Evolutionary conservation across 2,797 vertebrate genomes (phyloP).

Genomic region (Ctenopoma multispine): DNA sequence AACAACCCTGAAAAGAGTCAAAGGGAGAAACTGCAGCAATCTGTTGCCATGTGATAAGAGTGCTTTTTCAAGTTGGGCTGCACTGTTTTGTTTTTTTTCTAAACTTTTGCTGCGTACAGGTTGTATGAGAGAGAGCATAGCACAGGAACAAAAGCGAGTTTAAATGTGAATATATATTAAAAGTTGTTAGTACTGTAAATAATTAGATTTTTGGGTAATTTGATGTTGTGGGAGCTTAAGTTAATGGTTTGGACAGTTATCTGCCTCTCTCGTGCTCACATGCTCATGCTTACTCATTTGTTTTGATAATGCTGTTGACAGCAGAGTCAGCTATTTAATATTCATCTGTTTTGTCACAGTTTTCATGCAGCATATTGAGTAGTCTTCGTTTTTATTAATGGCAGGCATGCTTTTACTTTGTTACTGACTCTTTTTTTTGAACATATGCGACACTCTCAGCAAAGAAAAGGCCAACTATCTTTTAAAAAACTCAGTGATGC

Average conservation of each 20-base stretch:
- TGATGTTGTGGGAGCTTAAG: slow-evolving; percentile 3
- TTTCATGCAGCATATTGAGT: not conserved
- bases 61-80: slow-evolving; percentile 33
- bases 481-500: too few relatives aligned
- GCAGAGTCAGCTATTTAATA: slow-evolving; percentile 13
- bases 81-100: slow-evolving; percentile 31
- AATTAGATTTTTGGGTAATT: not conserved
- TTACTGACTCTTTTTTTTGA: not conserved
- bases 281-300: not conserved
- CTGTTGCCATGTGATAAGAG: slow-evolving; percentile 81
- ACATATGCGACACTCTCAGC: not conserved
- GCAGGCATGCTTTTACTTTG: not conserved
- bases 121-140: not conserved
- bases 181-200: not conserved
- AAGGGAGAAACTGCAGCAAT: slow-evolving; percentile 56
- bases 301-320: slow-evolving; percentile 17
- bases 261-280: not conserved
- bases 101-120: not conserved
- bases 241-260: not conserved
- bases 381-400: not conserved
- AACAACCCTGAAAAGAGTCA: slow-evolving; percentile 51
- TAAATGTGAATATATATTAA: slow-evolving; percentile 6
- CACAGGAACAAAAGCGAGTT: not conserved
- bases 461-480: not conserved
- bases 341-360: slow-evolving; percentile 4